Conservation (phyloP, 64 coral and sea anemone species). For the Anthopleura sola region DNA sequence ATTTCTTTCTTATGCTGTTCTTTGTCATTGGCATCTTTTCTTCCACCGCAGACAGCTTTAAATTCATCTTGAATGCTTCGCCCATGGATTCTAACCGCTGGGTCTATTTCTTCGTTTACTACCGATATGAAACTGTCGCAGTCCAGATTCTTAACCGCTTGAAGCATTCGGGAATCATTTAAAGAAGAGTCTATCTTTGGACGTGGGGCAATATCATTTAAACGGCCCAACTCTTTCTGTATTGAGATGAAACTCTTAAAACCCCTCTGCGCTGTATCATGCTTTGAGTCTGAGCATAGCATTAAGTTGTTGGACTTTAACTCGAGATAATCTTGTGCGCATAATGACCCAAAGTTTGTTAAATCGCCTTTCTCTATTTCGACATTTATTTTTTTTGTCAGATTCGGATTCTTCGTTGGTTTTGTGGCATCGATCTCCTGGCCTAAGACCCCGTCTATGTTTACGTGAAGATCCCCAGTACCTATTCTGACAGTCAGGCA, state of each 20-base stretch:
- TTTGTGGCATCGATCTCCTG: slow-evolving; percentile 21
- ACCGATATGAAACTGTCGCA: slow-evolving; percentile 11
- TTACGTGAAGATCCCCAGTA: slow-evolving; percentile 31
- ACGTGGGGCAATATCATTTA: slow-evolving; percentile 13
- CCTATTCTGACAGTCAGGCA: slow-evolving; percentile 22
- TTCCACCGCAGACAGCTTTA: slow-evolving; percentile 9
- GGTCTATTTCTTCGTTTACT: slow-evolving; percentile 44
- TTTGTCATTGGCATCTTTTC: slow-evolving; percentile 13
- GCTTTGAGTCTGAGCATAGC: slow-evolving; percentile 40
- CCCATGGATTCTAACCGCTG: slow-evolving; percentile 31
- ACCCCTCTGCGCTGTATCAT: slow-evolving; percentile 42
- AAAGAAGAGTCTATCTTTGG: slow-evolving; percentile 40
- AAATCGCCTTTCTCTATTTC: slow-evolving; percentile 34
- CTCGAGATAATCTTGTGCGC: slow-evolving; percentile 19
- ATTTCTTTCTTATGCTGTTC: slow-evolving; percentile 35
- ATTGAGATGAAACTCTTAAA: slow-evolving; percentile 35
- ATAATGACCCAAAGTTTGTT: slow-evolving; percentile 50
- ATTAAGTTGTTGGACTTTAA: slow-evolving; percentile 32
- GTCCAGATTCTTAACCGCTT: slow-evolving; percentile 29
- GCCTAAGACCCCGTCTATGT: slow-evolving; percentile 29
- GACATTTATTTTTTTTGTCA: slow-evolving; percentile 33
- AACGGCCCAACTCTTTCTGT: slow-evolving; percentile 39
- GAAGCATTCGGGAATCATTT: slow-evolving; percentile 37
- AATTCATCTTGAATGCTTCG: slow-evolving; percentile 32
- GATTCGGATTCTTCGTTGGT: slow-evolving; percentile 8